Evolutionary conservation across 2,113 vertebrate genomes (phyloP), one percentile per base, ranked within the genome.

Genomic region (Sylvia atricapilla): DNA sequence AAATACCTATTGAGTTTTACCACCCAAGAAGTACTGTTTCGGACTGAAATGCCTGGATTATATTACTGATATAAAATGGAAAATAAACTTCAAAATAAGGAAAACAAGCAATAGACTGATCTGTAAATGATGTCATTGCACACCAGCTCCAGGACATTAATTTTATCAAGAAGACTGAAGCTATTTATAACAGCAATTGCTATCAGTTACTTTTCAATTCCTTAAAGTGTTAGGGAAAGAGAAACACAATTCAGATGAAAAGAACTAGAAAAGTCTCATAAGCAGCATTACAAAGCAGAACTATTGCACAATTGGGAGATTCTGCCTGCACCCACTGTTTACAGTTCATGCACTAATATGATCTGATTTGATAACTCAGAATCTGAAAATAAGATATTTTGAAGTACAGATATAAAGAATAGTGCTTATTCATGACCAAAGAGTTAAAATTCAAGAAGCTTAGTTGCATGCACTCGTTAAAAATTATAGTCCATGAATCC

Each of bases 1-100:
- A 90, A 95, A 90, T 93, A 96, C 85, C 93, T 96, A 92, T 84
- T 84, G 79, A 97, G 85, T 92, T 97, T 78, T 92, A 94, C 95
- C 94, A 95, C 95, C 90, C 93, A 96, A 94, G 93, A 74, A 94
- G 94, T 63, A 74, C 63, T 92, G 75, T 21, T 82, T 89, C 78
- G 35, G 52, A 90, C 19, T 60, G n/a, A 74, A 89, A 84, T 78
- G 88, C 44, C 88, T 93, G 93, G 72, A 86, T 94, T 88, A 28
- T 90, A 86, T 94, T 94, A 90, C 72, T 50, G 69, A 94, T 95
- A 85, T 60, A 87, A 91, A 95, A 95, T 39, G 60, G 72, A 94
- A 96, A 95, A 91, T 76, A 88, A 88, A 64, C 60, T 86, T 92
- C 81, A 90, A 95, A 96, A 92, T 84, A 87, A 64, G 37, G 35